phyloP scores from a whole-genome alignment of 2,797 vertebrate genomes.

The Dipus sagitta region DNA sequence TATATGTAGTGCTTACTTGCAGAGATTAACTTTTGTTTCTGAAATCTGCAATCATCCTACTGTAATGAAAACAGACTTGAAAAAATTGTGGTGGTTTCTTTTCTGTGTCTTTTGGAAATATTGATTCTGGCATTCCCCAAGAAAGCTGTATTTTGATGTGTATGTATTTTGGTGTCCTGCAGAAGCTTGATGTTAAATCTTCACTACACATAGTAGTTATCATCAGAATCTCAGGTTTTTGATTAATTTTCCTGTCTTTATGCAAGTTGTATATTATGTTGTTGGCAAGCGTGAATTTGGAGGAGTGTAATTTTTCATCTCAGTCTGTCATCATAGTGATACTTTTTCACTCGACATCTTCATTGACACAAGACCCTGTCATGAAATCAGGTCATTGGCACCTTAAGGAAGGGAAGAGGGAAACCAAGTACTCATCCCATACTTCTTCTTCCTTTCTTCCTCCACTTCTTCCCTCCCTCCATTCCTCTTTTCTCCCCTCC shows the following conservation, averaged over 20 bases:
- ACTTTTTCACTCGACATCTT: not conserved
- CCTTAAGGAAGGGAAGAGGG: not conserved
- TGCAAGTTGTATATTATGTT: constrained; percentile 10
- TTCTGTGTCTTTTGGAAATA: constrained; percentile 58
- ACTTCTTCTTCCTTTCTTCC: not conserved
- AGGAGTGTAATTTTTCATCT: not conserved
- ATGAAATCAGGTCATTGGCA: not conserved
- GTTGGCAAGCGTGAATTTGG: constrained; percentile 47
- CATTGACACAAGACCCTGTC: not conserved
- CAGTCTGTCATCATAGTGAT: not conserved
- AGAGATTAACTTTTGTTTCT: constrained; percentile 40
- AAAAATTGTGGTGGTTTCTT: not conserved
- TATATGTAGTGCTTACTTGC: constrained; percentile 33
- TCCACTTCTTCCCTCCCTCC: not conserved
- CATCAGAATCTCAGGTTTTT: not conserved
- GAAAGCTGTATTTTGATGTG: not conserved
- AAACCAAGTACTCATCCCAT: not conserved
- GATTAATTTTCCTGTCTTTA: constrained; percentile 43
- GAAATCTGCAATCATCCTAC: not conserved
- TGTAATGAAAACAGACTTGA: constrained; percentile 15
- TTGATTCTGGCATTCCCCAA: constrained; percentile 43
- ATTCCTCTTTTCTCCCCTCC: not conserved
- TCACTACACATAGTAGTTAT: constrained; percentile 1
- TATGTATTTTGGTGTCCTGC: constrained; percentile 37
- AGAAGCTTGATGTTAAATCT: constrained; percentile 42